Evolutionary conservation across 2,888 invertebrate genomes (phyloP).

Genomic region (Drosophila borborema): DNA sequence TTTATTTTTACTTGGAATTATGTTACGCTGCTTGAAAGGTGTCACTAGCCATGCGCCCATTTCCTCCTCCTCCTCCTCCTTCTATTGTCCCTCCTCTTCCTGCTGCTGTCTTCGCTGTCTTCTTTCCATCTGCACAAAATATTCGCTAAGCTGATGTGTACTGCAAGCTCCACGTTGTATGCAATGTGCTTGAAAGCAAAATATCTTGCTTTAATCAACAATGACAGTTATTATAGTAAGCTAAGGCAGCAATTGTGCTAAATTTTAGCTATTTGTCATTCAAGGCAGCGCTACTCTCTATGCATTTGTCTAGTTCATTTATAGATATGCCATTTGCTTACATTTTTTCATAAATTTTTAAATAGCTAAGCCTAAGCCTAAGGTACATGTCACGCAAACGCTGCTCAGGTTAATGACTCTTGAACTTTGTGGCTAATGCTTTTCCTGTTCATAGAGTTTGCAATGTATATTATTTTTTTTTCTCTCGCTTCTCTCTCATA

Average conservation of each 20-base stretch:
- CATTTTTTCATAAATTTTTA: neutral
- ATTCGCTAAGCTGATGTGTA: conserved; percentile 19
- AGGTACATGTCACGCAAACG: neutral
- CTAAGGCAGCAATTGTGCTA: neutral
- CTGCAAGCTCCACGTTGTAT: conserved; percentile 29
- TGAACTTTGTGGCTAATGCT: conserved; percentile 19
- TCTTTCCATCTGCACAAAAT: neutral
- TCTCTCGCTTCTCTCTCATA: conserved; percentile 5
- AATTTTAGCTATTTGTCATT: neutral
- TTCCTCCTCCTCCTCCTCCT: neutral
- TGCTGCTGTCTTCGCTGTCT: neutral
- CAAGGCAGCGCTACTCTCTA: neutral
- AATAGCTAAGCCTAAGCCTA: neutral
- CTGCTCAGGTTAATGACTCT: conserved; percentile 10
- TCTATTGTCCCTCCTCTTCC: too few species aligned
- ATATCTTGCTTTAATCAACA: neutral
- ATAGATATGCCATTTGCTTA: neutral
- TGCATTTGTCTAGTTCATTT: neutral
- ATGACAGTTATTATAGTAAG: neutral
- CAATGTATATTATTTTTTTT: neutral
- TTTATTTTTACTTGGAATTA: conserved; percentile 77
- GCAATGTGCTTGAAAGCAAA: conserved; percentile 19
- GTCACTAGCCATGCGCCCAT: neutral
- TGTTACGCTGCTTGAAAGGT: conserved; percentile 51
- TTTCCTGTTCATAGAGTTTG: conserved; percentile 1